Evolutionary conservation across 2,113 vertebrate genomes (phyloP), one percentile per base, ranked within the genome.

Genomic region (Perca schrenkii): DNA sequence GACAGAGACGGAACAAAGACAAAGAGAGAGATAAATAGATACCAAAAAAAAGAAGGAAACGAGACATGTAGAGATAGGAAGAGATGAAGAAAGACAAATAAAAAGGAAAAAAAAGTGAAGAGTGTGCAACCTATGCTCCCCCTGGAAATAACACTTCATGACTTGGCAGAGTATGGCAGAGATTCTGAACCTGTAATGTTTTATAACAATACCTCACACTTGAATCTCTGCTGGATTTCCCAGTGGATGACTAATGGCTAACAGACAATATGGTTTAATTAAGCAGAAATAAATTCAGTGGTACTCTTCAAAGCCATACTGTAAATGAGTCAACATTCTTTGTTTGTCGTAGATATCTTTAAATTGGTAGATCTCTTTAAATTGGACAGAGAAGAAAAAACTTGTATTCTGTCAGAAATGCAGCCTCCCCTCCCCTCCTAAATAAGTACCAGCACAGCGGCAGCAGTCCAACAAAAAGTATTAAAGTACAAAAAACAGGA

Each of bases 121-220:
- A 64, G 65, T 67, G 82, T 56, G 47, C 47, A 75, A 75, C 69
- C 65, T 85, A 12, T 54, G 66, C 54, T 36, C 22, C 40, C 40
- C 28, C 54, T 89, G 85, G 82, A 90, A 90, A 83, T 57, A 74
- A 49, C 63, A 22, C 12, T 47, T 72, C 86, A 89, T 12, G 57
- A 83, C 70, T 84, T 89, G 74, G 83, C 82, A 86, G 74, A 61
- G 50, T 36, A 53, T 64, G 40, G 66, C 28, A 47, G 43, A 57
- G 63, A 86, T 70, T 66, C 12, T 62, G 34, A 83, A 66, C 36
- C 70, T 66, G 34, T 73, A 40, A 71, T 8, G 5, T 68, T 77
- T 78, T 68, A 80, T 62, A 71, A 79, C 72, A 82, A 75, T 31
- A 53, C 25, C 47, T 73, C 67, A 61, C 69, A 72, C 75, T 43